Evolutionary conservation across 35 echinoderm and acorn worm genomes (phyloP), one percentile per base, ranked within the genome.

Genomic region (Apostichopus japonicus): DNA sequence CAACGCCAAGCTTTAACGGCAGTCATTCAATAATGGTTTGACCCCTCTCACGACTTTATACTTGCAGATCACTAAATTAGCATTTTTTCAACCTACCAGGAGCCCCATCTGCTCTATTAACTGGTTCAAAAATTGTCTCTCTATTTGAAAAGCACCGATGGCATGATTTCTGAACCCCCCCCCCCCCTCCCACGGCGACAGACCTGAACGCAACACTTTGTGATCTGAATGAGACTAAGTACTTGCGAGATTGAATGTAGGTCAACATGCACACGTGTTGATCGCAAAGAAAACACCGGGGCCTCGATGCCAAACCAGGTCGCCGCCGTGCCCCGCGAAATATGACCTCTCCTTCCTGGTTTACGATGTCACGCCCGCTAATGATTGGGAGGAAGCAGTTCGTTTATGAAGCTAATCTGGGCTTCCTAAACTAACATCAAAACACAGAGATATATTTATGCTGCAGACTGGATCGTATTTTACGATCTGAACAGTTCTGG

Each of bases 391-490:
- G 79, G 79, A 83, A 83, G 13, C 79, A 52, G 79, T 33, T 54
- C 15, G 14, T 83, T 83, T 83, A 83, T 83, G 79, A 83, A 55
- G 79, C 54, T 55, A 54, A 83, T 83, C 52, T 44, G 54, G 79
- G 79, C 25, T 55, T 83, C 54, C 54, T 54, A 83, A 83, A 83
- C 79, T 83, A 83, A 83, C 79, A 83, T 83, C 79, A 9, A 55
- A 17, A 83, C 21, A 11, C 13, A 3, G 79, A 83, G 44, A 44
- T 44, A 44, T 44, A 44, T 44, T 44, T 44, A 44, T 3, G 33
- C 33, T 44, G 33, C 33, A 44, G 33, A 44, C 33, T 44, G 33
- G 33, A 44, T 44, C 33, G 33, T 44, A 44, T 44, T 44, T 44
- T 44, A 44, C 33, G 33, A 44, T 44, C 33, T 44, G 0, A 44